Conservation (phyloP, 2,797 vertebrate genomes). For the Sorex maritimensis region DNA sequence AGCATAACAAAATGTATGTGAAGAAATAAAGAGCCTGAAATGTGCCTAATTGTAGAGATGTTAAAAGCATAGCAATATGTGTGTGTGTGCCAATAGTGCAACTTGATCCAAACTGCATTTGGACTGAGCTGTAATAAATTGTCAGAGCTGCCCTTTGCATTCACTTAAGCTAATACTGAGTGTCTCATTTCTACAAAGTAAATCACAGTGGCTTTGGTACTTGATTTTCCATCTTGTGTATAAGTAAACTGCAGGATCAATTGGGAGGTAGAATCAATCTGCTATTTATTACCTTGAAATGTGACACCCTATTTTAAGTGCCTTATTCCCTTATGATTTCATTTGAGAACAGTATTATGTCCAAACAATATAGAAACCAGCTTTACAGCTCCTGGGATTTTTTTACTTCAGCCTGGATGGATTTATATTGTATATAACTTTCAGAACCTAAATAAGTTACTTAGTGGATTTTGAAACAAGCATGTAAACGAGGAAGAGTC, state of each 20-base stretch:
- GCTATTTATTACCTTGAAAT: slow-evolving; percentile 99
- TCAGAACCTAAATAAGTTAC: slow-evolving; percentile 85
- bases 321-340: slow-evolving; percentile 96
- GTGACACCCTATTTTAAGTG: slow-evolving; percentile 98
- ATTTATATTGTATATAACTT: slow-evolving; percentile 90
- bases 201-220: slow-evolving; percentile 94
- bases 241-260: slow-evolving; percentile 95
- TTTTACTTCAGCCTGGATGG: slow-evolving; percentile 85
- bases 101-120: slow-evolving; percentile 88
- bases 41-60: slow-evolving; percentile 55
- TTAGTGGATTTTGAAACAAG: slow-evolving; percentile 84
- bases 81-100: slow-evolving; percentile 80
- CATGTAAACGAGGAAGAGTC: slow-evolving; percentile 69
- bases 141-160: slow-evolving; percentile 91
- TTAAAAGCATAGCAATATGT: slow-evolving; percentile 60
- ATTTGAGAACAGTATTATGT: slow-evolving; percentile 92
- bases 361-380: slow-evolving; percentile 91
- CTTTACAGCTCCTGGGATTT: slow-evolving; percentile 88
- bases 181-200: slow-evolving; percentile 95
- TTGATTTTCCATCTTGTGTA: slow-evolving; percentile 96
- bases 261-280: slow-evolving; percentile 99
- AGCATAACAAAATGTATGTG: not conserved
- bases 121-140: slow-evolving; percentile 92
- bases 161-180: slow-evolving; percentile 94
- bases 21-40: slow-evolving; percentile 47